These are phyloP conservation scores for Bombylius discolor DNA, from an alignment of 2,888 invertebrate species.

Conservation along the genomic window DNA sequence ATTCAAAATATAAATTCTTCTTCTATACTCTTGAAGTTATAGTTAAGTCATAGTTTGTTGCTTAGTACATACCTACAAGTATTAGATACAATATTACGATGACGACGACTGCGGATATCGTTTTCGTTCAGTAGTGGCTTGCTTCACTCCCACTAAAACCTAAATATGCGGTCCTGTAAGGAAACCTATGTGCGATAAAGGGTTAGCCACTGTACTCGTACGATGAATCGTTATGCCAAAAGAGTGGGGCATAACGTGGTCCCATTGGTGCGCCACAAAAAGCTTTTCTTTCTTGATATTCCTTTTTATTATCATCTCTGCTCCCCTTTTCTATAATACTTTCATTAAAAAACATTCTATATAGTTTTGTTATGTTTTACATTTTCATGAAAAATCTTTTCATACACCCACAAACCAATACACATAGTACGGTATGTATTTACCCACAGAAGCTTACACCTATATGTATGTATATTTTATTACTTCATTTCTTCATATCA, in stretches of 20 bases:
- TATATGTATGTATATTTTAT: background rate
- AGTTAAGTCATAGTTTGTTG: background rate
- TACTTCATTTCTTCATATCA: background rate
- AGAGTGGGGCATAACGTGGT: conserved; percentile 36
- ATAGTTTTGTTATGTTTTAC: too few relatives aligned
- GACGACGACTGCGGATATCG: conserved; percentile 28
- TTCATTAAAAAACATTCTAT: too few relatives aligned
- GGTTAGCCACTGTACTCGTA: conserved; percentile 39
- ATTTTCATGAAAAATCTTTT: conserved; percentile 9
- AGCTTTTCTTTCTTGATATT: conserved; percentile 28
- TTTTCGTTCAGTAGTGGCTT: conserved; percentile 35
- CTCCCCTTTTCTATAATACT: conserved; percentile 8
- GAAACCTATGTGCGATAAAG: conserved; percentile 40
- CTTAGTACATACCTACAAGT: conserved; percentile 11
- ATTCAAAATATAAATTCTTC: background rate
- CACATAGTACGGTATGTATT: conserved; percentile 2
- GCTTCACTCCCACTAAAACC: conserved; percentile 36
- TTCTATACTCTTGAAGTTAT: background rate
- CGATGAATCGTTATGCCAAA: conserved; percentile 18
- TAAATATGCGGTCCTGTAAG: conserved; percentile 40
- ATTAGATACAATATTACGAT: background rate
- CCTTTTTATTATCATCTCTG: conserved; percentile 12
- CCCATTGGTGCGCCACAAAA: conserved; percentile 40
- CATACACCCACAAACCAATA: conserved; percentile 10
- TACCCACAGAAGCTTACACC: conserved; percentile 5